These are phyloP conservation scores for Saccopteryx bilineata DNA, from an alignment of 2,113 vertebrate genomes.

Conservation along the genomic window DNA sequence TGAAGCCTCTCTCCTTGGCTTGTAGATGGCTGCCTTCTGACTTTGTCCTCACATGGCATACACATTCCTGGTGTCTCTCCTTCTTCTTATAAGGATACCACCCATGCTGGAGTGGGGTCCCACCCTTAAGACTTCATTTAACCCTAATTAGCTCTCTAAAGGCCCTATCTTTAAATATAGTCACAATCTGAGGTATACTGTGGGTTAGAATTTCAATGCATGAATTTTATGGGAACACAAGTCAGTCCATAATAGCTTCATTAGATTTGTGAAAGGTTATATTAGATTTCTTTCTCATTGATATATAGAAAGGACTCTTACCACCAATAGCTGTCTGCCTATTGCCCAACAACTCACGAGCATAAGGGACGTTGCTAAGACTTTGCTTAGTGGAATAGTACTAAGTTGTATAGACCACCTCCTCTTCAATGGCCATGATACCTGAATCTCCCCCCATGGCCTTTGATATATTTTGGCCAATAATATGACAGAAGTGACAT, in stretches of 20 bases:
- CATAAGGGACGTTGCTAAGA: background rate
- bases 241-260: background rate
- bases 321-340: no score
- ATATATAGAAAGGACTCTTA: background rate
- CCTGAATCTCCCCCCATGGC: background rate
- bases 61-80: background rate
- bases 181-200: background rate
- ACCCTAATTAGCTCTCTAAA: background rate
- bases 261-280: background rate
- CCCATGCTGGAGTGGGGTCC: background rate
- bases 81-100: background rate
- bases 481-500: background rate
- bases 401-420: background rate
- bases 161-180: background rate
- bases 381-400: background rate
- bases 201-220: background rate
- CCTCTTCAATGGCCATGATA: background rate
- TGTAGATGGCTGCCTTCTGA: background rate
- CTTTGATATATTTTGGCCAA: background rate
- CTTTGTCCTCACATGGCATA: background rate
- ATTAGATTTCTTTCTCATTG: background rate
- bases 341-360: background rate
- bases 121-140: background rate
- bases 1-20: background rate
- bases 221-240: background rate